Conservation (phyloP, 2,113 vertebrate species). For the Myotis brandtii region DNA sequence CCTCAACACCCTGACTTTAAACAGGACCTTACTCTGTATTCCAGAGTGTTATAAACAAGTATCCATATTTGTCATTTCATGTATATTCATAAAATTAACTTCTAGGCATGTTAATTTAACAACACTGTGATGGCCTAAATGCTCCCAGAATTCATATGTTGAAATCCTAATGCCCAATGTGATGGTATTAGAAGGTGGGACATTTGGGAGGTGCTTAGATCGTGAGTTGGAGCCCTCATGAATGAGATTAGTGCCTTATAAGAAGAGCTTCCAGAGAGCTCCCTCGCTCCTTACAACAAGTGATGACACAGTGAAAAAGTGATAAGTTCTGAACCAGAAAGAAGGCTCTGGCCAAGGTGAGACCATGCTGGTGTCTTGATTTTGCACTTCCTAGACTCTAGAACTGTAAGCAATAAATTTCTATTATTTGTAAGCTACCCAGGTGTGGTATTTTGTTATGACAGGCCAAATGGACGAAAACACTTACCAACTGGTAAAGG, state of each 20-base stretch:
- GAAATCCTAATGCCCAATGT: not conserved
- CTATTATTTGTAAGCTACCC: not conserved
- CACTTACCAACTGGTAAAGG: constrained; percentile 94
- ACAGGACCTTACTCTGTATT: not conserved
- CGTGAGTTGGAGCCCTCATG: not conserved
- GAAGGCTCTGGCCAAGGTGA: not conserved
- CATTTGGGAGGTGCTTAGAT: not conserved
- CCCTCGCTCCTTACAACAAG: not conserved
- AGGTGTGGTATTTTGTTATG: not conserved
- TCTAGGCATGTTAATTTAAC: not conserved
- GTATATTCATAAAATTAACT: constrained; percentile 9
- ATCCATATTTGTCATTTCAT: not conserved
- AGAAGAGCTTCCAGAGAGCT: not conserved
- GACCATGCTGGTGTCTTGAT: not conserved
- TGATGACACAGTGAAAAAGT: not conserved
- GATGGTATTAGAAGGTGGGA: not conserved
- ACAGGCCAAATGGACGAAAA: not conserved
- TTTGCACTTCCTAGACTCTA: not conserved
- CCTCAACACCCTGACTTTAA: not conserved
- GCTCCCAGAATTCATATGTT: not conserved
- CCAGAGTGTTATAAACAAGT: not conserved
- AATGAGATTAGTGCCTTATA: not conserved
- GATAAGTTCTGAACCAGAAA: not conserved
- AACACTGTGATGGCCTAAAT: constrained; percentile 43
- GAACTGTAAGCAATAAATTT: not conserved